Base-by-base conservation (phyloP, 2,888 invertebrate genomes). In the Diplolepis rosae region DNA sequence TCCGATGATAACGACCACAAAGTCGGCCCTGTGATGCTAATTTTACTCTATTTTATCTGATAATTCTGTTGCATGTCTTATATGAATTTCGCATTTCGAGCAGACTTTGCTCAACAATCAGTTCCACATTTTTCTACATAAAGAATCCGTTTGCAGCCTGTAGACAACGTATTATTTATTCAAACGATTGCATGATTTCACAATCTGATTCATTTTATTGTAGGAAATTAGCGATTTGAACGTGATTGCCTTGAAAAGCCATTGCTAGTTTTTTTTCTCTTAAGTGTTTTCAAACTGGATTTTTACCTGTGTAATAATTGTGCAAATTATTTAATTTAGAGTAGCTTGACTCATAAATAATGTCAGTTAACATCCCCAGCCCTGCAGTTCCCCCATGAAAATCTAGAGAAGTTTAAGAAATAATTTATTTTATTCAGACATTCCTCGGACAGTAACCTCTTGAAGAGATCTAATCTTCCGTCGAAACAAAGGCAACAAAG, bases 1-100 rank as follows among this genome's bases (percentile, higher is more conserved):
- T 28, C n/a, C 52, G 27, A 52, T 52, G 52, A 52, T 52, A 52
- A 52, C 28, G n/a, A 6, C 52, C 52, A 52, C 52, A 52, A 52
- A 52, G 15, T 52, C 27, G 28, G n/a, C 27, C 28, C 28, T 27
- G 7, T n/a, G 51, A 52, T 52, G 52, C 52, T 52, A 52, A 52
- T 52, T 24, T 52, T 45, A 45, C 18, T 18, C 45, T 11, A 18
- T 18, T 45, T 22, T 52, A 52, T 27, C 52, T 52, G 6, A 52
- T 52, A 28, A 52, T 52, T 52, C 27, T n/a, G 27, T 52, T 15
- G n/a, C 27, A n/a, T 52, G 28, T 18, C 45, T 45, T 45, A 7
- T 11, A 45, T 45, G 45, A 18, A 18, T 4, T 18, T 27, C 28
- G 4, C n/a, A 28, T 50, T 27, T 27, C 11, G 50, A 50, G 4